Evolutionary conservation across 92 coral and sea anemone genomes (phyloP), one percentile per base, ranked within the genome.

Genomic region (Paragorgia papillata): DNA sequence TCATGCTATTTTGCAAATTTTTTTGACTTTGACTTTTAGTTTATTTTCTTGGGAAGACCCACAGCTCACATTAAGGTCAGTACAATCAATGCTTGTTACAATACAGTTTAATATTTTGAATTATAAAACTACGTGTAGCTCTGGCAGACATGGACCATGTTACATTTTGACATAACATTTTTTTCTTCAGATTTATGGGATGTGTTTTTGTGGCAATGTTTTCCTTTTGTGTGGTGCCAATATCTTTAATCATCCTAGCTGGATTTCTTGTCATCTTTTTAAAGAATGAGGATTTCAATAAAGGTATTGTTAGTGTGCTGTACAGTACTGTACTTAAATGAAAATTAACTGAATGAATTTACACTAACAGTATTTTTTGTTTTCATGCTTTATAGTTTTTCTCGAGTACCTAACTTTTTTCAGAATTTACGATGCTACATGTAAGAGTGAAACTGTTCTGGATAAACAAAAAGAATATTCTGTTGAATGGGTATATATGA

Each of bases 41-140:
- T 25, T 71, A 26, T 71, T 71, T 55, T 71, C 27, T n/a, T 71
- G 78, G 78, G 60, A 71, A 12, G 78, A 71, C 54, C 78, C 78
- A 8, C 64, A 71, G 35, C 51, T 53, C 6, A 71, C 78, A 7
- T 27, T 53, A 53, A 53, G 78, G 78, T 71, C 13, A 22, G 64
- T 31, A 9, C 29, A 28, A 61, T 15, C 43, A 61, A n/a, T 12
- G 9, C 30, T 61, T 61, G 25, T 6, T 7, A 27, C 12, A 2
- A 9, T 7, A 17, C 25, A 9, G 0, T 26, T 9, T 10, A 5
- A 17, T 56, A 56, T 56, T 9, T 56, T 56, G 18, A 43, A 43
- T 43, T 43, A 43, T 43, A 43, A 43, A 43, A 43, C 9, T n/a
- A n/a, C n/a, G n/a, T n/a, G n/a, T n/a, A n/a, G n/a, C n/a, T n/a